A percentile compares a stretch with the other conserved stretches of the same genome.
Conservation (phyloP, 2,888 invertebrate genomes). For the Pterobdella sp. region DNA sequence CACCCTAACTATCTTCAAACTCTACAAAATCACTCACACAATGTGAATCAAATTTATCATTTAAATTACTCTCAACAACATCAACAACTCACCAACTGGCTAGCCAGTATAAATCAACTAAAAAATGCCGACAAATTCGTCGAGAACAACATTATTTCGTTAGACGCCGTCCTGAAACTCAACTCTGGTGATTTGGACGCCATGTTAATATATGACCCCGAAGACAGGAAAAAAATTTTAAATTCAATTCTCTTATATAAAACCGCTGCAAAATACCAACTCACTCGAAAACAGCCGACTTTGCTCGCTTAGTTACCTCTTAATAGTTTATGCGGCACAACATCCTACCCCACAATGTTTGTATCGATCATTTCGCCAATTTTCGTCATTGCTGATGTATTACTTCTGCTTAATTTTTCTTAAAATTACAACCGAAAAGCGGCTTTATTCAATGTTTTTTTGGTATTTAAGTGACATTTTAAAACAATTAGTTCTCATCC, state of each 20-base stretch:
- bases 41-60: neutral
- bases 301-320: neutral
- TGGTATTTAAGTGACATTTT: no score
- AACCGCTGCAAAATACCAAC: conserved; percentile 20
- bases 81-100: conserved; percentile 62
- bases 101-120: conserved; percentile 90
- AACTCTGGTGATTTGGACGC: conserved; percentile 85
- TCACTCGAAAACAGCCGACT: conserved; percentile 7
- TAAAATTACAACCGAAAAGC: no score
- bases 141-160: conserved; percentile 70
- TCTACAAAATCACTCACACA: conserved; percentile 1
- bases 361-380: neutral
- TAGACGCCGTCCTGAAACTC: conserved; percentile 67
- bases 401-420: no score
- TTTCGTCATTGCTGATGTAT: no score
- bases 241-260: conserved; percentile 82
- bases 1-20: neutral
- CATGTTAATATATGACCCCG: conserved; percentile 84
- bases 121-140: conserved; percentile 87
- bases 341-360: neutral
- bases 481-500: no score
- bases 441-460: no score
- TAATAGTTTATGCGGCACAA: neutral
- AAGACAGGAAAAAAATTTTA: conserved; percentile 95
- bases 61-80: neutral